These are phyloP conservation scores for Diglossa cyanea DNA, from an alignment of 2,797 vertebrate genomes.

Conservation along the genomic window DNA sequence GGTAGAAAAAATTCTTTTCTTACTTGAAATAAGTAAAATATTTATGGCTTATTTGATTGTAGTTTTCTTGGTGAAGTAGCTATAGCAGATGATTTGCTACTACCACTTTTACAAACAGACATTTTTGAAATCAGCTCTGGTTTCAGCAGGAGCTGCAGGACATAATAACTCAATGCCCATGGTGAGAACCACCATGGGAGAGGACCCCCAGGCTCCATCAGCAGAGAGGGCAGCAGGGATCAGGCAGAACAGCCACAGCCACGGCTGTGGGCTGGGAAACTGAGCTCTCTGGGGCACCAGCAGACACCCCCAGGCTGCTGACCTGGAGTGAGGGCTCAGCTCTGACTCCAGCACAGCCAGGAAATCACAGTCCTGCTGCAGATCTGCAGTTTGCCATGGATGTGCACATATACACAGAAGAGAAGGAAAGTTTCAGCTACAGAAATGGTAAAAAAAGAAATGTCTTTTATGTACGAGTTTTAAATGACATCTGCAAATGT, in stretches of 20 bases:
- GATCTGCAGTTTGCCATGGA: neutral
- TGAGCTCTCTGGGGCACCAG: neutral
- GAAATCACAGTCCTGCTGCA: neutral
- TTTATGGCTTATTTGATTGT: neutral
- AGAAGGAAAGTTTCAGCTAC: neutral
- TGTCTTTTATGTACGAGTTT: neutral
- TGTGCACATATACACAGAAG: fast-evolving
- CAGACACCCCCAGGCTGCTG: neutral
- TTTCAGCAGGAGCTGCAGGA: neutral
- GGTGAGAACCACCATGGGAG: fast-evolving
- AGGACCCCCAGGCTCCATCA: too few species aligned
- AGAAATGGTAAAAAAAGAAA: neutral
- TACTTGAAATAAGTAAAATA: neutral
- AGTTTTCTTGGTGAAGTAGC: neutral
- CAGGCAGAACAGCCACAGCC: fast-evolving
- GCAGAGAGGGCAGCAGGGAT: neutral
- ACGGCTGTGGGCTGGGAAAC: neutral
- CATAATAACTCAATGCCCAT: fast-evolving
- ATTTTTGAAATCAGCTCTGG: neutral
- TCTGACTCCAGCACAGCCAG: neutral
- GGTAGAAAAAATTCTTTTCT: neutral
- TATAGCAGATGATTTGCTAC: neutral
- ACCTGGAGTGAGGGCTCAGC: neutral
- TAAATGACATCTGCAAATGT: neutral
- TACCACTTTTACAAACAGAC: neutral